Percentiles rank a stretch among this genome's conserved stretches.
Conservation (phyloP, 1,140 invertebrate species). For the Drosophila murphyi region DNA sequence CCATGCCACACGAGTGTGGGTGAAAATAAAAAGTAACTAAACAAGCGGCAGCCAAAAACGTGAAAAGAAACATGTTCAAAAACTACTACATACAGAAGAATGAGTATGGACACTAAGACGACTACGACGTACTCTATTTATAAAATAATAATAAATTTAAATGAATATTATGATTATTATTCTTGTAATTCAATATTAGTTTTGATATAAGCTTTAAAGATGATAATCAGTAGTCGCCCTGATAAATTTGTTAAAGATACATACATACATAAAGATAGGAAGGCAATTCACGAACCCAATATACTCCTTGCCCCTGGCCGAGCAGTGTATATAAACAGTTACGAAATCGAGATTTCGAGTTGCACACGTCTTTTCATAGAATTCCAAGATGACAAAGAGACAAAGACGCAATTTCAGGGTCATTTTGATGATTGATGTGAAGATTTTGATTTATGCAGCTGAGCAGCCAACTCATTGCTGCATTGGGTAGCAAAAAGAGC, state of each 20-base stretch:
- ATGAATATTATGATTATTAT: not conserved
- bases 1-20: slow-evolving; percentile 59
- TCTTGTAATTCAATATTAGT: not conserved
- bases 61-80: slow-evolving; percentile 44
- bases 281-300: not conserved
- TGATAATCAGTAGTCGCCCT: not conserved
- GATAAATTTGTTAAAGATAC: too few species aligned
- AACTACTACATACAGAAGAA: slow-evolving; percentile 8
- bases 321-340: slow-evolving; percentile 54
- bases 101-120: not conserved
- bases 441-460: slow-evolving; percentile 43
- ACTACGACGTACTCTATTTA: not conserved
- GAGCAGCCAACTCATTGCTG: slow-evolving; percentile 34
- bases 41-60: slow-evolving; percentile 37
- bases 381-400: slow-evolving; percentile 31
- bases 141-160: slow-evolving; percentile 16
- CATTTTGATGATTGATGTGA: slow-evolving; percentile 41
- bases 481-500: slow-evolving; percentile 14
- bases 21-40: slow-evolving; percentile 76
- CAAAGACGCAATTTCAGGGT: slow-evolving; percentile 44
- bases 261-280: too few species aligned
- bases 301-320: not conserved
- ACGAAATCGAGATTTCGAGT: slow-evolving; percentile 71
- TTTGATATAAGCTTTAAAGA: not conserved
- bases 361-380: slow-evolving; percentile 18